These are phyloP conservation scores for Sebastes minor DNA, from an alignment of 2,797 vertebrate species.

Conservation along the genomic window DNA sequence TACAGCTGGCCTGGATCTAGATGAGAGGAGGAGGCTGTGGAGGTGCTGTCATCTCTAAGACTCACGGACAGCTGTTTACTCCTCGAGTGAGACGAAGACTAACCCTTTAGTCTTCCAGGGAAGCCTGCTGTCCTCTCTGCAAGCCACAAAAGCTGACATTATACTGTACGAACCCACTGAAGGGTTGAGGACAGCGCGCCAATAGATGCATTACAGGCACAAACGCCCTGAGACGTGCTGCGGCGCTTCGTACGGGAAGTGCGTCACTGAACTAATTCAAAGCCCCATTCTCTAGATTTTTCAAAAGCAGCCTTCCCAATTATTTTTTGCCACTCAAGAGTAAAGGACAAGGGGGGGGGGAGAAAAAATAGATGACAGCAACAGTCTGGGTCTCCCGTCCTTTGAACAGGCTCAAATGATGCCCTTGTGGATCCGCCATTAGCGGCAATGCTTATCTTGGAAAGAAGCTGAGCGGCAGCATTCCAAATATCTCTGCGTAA, in stretches of 20 bases:
- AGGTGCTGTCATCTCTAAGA: slow-evolving; percentile 58
- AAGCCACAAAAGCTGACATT: slow-evolving; percentile 28
- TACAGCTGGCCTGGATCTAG: slow-evolving; percentile 51
- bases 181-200: slow-evolving; percentile 7
- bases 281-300: slow-evolving; percentile 18
- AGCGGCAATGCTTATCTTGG: slow-evolving; percentile 64
- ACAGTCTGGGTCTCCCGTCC: slow-evolving; percentile 20
- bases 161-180: slow-evolving; percentile 23
- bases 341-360: slow-evolving; percentile 28
- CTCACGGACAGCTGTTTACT: slow-evolving; percentile 59
- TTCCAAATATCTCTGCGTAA: slow-evolving; percentile 68
- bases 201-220: slow-evolving; percentile 9
- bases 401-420: slow-evolving; percentile 62
- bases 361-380: slow-evolving; percentile 24
- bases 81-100: slow-evolving; percentile 36
- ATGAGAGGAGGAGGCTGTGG: slow-evolving; percentile 45
- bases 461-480: slow-evolving; percentile 48
- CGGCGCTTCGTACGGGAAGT: slow-evolving; percentile 4
- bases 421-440: slow-evolving; percentile 64
- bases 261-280: slow-evolving; percentile 26
- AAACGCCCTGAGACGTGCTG: slow-evolving; percentile 5
- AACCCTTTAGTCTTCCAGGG: slow-evolving; percentile 44
- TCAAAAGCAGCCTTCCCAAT: slow-evolving; percentile 45
- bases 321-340: slow-evolving; percentile 58
- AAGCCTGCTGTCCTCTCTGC: slow-evolving; percentile 26